Evolutionary conservation across 2,113 vertebrate species (phyloP).

Genomic region (Vimba vimba): DNA sequence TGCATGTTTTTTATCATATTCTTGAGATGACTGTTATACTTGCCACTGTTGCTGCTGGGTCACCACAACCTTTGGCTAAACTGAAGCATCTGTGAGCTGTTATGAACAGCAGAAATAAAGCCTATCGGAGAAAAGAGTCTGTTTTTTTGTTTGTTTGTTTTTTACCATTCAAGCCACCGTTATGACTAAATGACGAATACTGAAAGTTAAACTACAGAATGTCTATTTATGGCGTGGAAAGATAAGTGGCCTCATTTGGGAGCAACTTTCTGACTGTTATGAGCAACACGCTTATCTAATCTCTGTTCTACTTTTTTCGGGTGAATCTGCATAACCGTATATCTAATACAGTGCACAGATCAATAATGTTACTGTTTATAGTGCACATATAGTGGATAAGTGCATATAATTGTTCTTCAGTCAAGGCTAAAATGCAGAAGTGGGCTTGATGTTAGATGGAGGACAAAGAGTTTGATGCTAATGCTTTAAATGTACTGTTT

Average conservation of each 20-base stretch:
- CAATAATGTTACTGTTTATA: neutral
- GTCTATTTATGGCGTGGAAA: neutral
- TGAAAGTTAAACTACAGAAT: neutral
- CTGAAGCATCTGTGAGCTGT: neutral
- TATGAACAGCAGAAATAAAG: neutral
- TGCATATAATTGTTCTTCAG: neutral
- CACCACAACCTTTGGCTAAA: neutral
- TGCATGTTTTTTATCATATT: neutral
- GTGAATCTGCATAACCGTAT: slow-evolving; percentile 8
- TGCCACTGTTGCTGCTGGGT: neutral
- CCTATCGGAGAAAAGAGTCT: neutral
- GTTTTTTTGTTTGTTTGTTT: neutral
- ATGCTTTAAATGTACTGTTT: neutral
- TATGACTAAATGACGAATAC: neutral
- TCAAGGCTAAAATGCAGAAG: neutral
- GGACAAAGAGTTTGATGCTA: neutral
- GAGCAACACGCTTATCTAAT: slow-evolving; percentile 39
- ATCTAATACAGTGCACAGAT: neutral
- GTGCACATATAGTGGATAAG: neutral
- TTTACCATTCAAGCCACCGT: neutral
- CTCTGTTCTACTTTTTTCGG: neutral
- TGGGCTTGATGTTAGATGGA: neutral
- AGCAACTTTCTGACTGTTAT: slow-evolving; percentile 25
- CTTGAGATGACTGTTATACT: neutral
- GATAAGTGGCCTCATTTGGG: slow-evolving; percentile 12